phyloP scores from a whole-genome alignment of 2,113 vertebrate genomes.

The Piaya cayana region DNA sequence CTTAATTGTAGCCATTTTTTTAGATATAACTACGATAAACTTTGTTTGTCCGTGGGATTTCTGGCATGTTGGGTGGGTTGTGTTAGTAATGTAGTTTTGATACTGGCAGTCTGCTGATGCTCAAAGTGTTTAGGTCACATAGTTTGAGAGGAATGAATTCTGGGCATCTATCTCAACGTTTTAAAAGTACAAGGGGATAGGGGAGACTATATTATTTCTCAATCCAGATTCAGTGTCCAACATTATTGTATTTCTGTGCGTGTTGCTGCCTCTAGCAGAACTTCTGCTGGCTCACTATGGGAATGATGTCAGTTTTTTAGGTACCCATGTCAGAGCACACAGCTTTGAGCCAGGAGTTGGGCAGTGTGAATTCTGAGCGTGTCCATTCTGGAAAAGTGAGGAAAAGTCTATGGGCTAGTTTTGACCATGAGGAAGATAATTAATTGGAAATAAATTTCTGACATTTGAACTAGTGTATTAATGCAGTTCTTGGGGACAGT shows the following conservation, averaged over 20 bases:
- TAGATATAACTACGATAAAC: background rate
- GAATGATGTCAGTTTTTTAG: background rate
- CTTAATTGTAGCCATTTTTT: background rate
- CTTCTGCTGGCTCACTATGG: background rate
- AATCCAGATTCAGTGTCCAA: background rate
- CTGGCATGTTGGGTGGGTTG: background rate
- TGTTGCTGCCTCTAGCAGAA: background rate
- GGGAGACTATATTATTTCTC: background rate
- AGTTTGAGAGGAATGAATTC: background rate
- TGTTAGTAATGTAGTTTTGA: background rate
- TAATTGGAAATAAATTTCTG: background rate
- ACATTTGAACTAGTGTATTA: background rate
- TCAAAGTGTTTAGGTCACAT: background rate
- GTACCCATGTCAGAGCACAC: accelerated
- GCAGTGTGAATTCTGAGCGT: background rate
- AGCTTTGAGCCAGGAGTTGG: background rate
- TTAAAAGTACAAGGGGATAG: background rate
- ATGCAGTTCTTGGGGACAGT: background rate
- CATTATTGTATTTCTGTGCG: background rate
- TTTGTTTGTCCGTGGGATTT: background rate
- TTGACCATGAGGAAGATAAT: background rate
- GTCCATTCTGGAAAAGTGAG: background rate
- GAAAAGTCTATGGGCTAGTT: background rate
- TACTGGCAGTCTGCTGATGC: background rate
- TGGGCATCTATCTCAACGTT: background rate